phyloP scores from a whole-genome alignment of 2,113 vertebrate genomes.

The Micronycteris hirsuta region DNA sequence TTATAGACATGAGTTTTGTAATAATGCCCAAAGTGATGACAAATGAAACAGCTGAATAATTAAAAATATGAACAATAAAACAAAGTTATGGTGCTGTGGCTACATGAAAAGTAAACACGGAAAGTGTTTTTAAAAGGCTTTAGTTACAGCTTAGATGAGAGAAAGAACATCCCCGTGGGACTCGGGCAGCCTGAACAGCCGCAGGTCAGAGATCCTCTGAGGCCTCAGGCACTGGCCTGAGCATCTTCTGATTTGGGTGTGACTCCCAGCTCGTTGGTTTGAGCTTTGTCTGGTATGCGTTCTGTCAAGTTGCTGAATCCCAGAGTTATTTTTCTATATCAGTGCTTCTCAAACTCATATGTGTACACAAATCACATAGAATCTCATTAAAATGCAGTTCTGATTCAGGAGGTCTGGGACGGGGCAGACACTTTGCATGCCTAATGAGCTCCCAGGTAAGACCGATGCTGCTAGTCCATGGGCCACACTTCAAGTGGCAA shows the following conservation, averaged over 20 bases:
- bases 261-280: neutral
- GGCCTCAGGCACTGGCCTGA: neutral
- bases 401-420: neutral
- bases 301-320: neutral
- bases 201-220: neutral
- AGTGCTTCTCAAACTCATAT: neutral
- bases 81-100: slow-evolving; percentile 30
- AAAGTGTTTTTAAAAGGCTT: neutral
- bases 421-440: neutral
- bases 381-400: neutral
- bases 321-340: neutral
- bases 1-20: slow-evolving; percentile 64
- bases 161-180: neutral
- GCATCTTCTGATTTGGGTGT: neutral
- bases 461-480: rapidly evolving
- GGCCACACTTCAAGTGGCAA: neutral
- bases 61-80: slow-evolving; percentile 64
- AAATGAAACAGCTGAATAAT: slow-evolving; percentile 73
- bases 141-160: neutral
- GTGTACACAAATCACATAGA: neutral
- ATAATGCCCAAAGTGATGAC: slow-evolving; percentile 57
- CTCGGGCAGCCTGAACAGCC: neutral
- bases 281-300: neutral
- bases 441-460: neutral
- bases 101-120: slow-evolving; percentile 6